These are phyloP conservation scores for Podiceps cristatus DNA, from an alignment of 2,113 vertebrate species.

Conservation along the genomic window DNA sequence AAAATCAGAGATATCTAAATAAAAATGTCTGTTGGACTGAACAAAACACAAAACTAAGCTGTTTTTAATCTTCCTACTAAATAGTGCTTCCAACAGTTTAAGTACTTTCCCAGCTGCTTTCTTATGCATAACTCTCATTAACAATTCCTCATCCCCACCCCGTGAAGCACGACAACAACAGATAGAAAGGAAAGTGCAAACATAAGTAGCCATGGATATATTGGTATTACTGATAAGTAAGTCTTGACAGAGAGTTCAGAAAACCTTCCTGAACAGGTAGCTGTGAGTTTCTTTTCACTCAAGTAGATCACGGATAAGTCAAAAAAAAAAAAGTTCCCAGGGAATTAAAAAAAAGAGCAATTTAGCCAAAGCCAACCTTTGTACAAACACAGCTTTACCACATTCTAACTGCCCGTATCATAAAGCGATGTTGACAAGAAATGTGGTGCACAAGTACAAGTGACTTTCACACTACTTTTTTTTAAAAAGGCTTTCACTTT, in stretches of 20 bases:
- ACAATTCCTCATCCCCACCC: neutral
- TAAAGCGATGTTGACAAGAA: neutral
- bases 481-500: neutral
- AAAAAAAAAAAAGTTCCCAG: neutral
- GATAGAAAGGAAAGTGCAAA: neutral
- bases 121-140: neutral
- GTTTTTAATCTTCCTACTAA: neutral
- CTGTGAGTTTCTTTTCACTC: neutral
- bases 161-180: neutral
- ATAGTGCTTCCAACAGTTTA: neutral
- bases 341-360: neutral
- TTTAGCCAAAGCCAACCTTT: neutral
- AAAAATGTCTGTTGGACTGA: neutral
- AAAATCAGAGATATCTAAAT: neutral
- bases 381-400: neutral
- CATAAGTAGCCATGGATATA: neutral
- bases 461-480: neutral
- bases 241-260: neutral
- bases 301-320: neutral
- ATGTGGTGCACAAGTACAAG: neutral
- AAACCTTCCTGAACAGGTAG: neutral
- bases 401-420: neutral
- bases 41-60: neutral
- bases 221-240: neutral
- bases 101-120: neutral